Conservation (phyloP, 2,797 vertebrate species). For the Gobio occitaniae region DNA sequence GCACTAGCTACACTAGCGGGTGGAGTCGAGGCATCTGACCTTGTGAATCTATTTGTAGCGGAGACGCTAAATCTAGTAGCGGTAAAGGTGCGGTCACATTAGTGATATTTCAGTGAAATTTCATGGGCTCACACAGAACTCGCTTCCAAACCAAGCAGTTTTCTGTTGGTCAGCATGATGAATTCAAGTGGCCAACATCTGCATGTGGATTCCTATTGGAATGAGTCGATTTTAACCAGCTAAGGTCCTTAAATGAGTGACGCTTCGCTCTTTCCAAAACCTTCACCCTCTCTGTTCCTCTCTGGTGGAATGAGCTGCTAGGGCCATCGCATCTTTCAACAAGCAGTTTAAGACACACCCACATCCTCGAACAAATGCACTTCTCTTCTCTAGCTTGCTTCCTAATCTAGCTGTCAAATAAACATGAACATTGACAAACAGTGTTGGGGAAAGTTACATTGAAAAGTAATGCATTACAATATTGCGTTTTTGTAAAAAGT, state of each 20-base stretch:
- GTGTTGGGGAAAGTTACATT: too few relatives aligned
- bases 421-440: background rate
- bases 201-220: background rate
- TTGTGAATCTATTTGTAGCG: slow-evolving; percentile 51
- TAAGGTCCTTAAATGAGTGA: background rate
- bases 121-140: background rate
- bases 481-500: too few relatives aligned
- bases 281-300: background rate
- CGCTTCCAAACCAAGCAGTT: background rate
- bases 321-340: background rate
- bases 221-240: background rate
- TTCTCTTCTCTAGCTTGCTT: background rate
- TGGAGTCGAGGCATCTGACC: slow-evolving; percentile 62
- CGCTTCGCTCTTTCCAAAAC: background rate
- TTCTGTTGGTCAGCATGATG: background rate
- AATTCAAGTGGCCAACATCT: background rate
- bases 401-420: background rate
- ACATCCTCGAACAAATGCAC: background rate
- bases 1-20: slow-evolving; percentile 76
- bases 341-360: background rate
- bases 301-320: background rate
- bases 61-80: slow-evolving; percentile 41
- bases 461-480: too few relatives aligned
- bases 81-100: slow-evolving; percentile 27
- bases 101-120: slow-evolving; percentile 3